Base-by-base conservation (phyloP, 2,797 vertebrate genomes). In the Crocodylus rhombifer region DNA sequence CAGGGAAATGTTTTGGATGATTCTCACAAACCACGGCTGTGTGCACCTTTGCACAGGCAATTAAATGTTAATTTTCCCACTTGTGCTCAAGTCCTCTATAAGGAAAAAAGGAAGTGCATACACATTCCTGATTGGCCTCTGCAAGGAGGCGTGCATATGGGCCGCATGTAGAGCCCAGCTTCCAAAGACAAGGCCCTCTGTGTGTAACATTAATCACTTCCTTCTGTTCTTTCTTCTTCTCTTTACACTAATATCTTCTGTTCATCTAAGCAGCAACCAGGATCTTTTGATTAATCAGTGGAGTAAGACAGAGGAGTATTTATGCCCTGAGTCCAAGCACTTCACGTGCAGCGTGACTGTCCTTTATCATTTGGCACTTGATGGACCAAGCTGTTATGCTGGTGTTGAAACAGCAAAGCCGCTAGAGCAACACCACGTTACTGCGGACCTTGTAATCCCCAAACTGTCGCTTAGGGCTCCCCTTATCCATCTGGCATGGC, bases 371-470 rank as follows among this genome's bases (percentile, higher is more conserved):
- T 36, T 30, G 30, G 82, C 73, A 67, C 6, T 1, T 7, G 88
- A 1, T 6, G 83, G 73, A 28, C 30, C 2, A 0, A 1, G 7
- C 6, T 21, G 55, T 89, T 51, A 51, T 1, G 0, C 78, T 18
- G 83, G 17, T 28, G 6, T 51, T 1, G 23, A 67, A 28, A 76
- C 83, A 10, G 78, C 0, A 2, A 81, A 80, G 55, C 87, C 77
- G 14, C 71, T 14, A 71, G 30, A 57, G 30, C 36, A 75, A 1
- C 25, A 80, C 83, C 86, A 83, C 12, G 69, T 76, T 55, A 64
- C 58, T 5, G 84, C 77, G 25, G 17, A 4, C 64, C 84, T 63
- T 92, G 82, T 89, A 90, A 6, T 80, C 64, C 87, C 86, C 81
- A 57, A 60, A 18, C 7, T 1, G 65, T 88, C 21, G 1, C 85